These are phyloP conservation scores for Pangasius krempfi DNA, from an alignment of 2,797 vertebrate genomes.

Conservation along the genomic window DNA sequence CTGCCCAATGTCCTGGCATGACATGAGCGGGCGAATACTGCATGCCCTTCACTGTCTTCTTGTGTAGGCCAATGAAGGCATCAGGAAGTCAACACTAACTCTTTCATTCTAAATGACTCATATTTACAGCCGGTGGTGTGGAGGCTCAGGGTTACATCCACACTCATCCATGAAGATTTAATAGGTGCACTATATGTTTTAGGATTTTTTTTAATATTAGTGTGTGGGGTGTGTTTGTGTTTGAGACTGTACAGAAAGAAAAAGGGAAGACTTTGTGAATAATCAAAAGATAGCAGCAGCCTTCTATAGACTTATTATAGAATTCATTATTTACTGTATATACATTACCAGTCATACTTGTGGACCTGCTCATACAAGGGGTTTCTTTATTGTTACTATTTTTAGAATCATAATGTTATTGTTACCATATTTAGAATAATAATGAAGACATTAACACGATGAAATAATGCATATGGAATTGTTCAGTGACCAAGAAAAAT, in stretches of 20 bases:
- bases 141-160: conserved; percentile 7
- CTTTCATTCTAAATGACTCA: conserved; percentile 47
- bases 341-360: background rate
- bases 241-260: background rate
- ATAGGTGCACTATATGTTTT: background rate
- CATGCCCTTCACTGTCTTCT: conserved; percentile 28
- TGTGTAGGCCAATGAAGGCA: conserved; percentile 27
- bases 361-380: background rate
- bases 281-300: background rate
- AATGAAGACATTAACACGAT: background rate
- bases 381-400: background rate
- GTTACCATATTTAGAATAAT: too few relatives aligned
- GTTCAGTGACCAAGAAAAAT: background rate
- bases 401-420: too few relatives aligned
- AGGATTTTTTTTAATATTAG: background rate
- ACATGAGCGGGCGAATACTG: conserved; percentile 15
- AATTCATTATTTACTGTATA: background rate
- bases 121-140: conserved; percentile 42
- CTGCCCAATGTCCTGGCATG: conserved; percentile 22
- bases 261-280: background rate
- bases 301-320: background rate
- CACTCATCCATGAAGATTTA: background rate
- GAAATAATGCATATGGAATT: background rate
- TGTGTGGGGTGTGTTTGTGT: background rate
- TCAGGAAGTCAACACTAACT: conserved; percentile 46